Conservation (phyloP, 2,888 invertebrate genomes). For the Odontocerum albicorne region DNA sequence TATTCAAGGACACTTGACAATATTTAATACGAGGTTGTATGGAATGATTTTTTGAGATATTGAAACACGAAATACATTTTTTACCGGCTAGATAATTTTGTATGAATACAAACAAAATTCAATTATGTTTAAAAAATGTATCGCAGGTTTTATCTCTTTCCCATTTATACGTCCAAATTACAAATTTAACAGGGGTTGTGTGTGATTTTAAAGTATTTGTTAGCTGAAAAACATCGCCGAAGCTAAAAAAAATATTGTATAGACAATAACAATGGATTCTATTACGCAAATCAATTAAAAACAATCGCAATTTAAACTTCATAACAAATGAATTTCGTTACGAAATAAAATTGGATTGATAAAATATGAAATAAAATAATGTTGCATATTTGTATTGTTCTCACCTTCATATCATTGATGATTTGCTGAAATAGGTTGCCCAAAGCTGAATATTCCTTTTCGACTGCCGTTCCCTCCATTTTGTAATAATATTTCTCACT, state of each 20-base stretch:
- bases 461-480: constrained; percentile 72
- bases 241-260: not conserved
- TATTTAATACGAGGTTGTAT: too few species aligned
- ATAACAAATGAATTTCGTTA: not conserved
- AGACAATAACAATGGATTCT: not conserved
- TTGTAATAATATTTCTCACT: constrained; percentile 40
- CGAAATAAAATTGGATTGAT: not conserved
- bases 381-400: too few species aligned
- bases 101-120: too few species aligned
- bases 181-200: too few species aligned
- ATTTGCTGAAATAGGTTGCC: constrained; percentile 95
- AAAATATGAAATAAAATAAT: not conserved
- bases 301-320: not conserved
- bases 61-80: too few species aligned
- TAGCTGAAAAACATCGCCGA: not conserved
- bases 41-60: too few species aligned
- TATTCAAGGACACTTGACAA: too few species aligned
- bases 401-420: constrained; percentile 95
- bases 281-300: not conserved
- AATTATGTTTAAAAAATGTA: too few species aligned
- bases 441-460: constrained; percentile 85
- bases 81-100: too few species aligned
- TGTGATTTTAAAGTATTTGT: not conserved
- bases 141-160: too few species aligned
- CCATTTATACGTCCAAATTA: too few species aligned